These are phyloP conservation scores for Phocoena phocoena DNA, from an alignment of 2,113 vertebrate species.

Conservation along the genomic window DNA sequence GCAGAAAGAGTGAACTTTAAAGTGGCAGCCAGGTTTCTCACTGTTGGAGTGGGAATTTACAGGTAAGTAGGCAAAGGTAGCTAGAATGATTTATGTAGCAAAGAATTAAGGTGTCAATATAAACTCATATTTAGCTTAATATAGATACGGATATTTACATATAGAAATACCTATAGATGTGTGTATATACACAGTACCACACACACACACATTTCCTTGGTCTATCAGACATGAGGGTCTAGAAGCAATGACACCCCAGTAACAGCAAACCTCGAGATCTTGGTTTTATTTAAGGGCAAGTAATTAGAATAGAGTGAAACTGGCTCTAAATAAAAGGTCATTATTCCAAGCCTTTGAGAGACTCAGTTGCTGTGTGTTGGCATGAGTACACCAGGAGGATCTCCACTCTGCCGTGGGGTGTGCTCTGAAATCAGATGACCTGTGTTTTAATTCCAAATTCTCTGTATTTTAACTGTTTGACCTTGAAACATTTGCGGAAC, in stretches of 20 bases:
- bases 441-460: too few relatives aligned
- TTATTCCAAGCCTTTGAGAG: not conserved
- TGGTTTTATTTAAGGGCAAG: not conserved
- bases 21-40: not conserved
- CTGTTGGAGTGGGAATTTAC: not conserved
- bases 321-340: not conserved
- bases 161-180: not conserved
- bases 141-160: too few relatives aligned
- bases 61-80: not conserved
- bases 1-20: not conserved
- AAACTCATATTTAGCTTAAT: not conserved
- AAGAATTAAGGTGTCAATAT: not conserved
- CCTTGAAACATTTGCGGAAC: not conserved
- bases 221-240: not conserved
- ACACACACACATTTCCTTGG: not conserved
- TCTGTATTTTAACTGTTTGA: not conserved
- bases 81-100: not conserved
- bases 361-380: not conserved
- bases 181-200: not conserved
- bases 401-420: too few relatives aligned
- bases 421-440: not conserved
- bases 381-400: not conserved
- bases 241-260: not conserved
- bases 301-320: not conserved
- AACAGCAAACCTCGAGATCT: not conserved